phyloP scores from a whole-genome alignment of 1,140 invertebrate genomes.

The Brachionus calyciflorus region DNA sequence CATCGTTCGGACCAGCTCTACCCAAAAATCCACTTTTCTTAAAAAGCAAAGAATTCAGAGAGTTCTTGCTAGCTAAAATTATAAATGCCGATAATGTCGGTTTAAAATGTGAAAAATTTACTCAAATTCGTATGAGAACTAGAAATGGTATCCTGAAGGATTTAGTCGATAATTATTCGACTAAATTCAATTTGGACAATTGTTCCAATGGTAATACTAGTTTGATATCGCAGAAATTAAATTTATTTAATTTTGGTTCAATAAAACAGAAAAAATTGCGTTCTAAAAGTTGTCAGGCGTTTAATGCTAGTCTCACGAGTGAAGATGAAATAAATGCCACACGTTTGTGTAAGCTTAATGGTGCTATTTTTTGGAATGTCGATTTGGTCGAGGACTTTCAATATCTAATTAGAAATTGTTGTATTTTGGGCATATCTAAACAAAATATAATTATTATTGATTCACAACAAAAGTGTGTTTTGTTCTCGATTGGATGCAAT shows the following conservation, averaged over 20 bases:
- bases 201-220: constrained; percentile 65
- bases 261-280: constrained; percentile 32
- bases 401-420: constrained; percentile 70
- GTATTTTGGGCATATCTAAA: constrained; percentile 79
- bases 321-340: neutral
- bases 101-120: constrained; percentile 90
- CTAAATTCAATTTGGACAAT: constrained; percentile 75
- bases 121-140: constrained; percentile 91
- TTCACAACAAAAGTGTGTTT: constrained; percentile 73
- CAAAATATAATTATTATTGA: constrained; percentile 84
- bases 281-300: constrained; percentile 37
- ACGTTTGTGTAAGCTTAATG: constrained; percentile 4
- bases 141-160: constrained; percentile 89
- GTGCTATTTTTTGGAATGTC: constrained; percentile 25
- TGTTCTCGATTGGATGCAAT: constrained; percentile 79
- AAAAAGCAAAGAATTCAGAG: constrained; percentile 83
- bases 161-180: constrained; percentile 78
- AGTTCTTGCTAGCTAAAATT: constrained; percentile 88
- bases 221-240: neutral
- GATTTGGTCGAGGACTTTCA: constrained; percentile 63
- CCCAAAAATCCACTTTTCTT: constrained; percentile 76
- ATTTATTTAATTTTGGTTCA: constrained; percentile 29
- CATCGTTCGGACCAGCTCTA: constrained; percentile 89
- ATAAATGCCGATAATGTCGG: constrained; percentile 97
- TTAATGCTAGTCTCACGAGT: constrained; percentile 30